These are phyloP conservation scores for Thymelicus lineola DNA, from an alignment of 2,888 invertebrate species.

Conservation along the genomic window DNA sequence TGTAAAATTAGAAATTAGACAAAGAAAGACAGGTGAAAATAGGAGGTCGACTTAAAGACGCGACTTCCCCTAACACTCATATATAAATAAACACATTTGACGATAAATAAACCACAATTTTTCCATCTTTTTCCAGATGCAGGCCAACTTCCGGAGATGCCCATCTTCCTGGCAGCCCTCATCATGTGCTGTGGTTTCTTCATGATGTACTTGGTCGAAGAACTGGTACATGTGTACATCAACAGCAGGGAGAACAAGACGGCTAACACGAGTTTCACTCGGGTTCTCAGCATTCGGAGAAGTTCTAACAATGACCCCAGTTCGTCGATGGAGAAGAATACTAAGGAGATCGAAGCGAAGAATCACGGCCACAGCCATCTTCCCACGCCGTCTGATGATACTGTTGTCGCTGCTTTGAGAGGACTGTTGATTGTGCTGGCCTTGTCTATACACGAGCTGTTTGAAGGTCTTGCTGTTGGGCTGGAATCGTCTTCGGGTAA, in stretches of 20 bases:
- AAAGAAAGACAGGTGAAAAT: too few relatives aligned
- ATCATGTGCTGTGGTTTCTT: constrained; percentile 92
- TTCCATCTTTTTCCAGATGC: constrained; percentile 52
- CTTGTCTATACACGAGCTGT: constrained; percentile 90
- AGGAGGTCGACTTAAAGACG: too few relatives aligned
- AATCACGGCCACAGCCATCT: constrained; percentile 66
- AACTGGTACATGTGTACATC: constrained; percentile 89
- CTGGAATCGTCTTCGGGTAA: constrained; percentile 86
- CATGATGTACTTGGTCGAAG: constrained; percentile 91
- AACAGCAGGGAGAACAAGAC: constrained; percentile 77
- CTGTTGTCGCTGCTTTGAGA: constrained; percentile 83
- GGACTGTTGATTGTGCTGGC: constrained; percentile 93
- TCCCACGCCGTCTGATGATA: constrained; percentile 59
- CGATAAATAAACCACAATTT: not conserved
- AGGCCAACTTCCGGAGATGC: constrained; percentile 80
- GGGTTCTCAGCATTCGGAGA: constrained; percentile 69
- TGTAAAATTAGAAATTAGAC: too few relatives aligned
- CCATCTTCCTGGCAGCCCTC: constrained; percentile 88
- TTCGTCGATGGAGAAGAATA: constrained; percentile 42
- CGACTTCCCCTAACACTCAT: too few relatives aligned
- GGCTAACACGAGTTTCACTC: constrained; percentile 60
- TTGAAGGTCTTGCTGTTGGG: constrained; percentile 94
- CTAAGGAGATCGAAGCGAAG: constrained; percentile 53
- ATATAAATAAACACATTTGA: too few relatives aligned
- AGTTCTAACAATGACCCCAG: constrained; percentile 43